A percentile compares a stretch with the other conserved stretches of the same genome.
Conservation (phyloP, 2,888 invertebrate genomes). For the Papilio protenor region DNA sequence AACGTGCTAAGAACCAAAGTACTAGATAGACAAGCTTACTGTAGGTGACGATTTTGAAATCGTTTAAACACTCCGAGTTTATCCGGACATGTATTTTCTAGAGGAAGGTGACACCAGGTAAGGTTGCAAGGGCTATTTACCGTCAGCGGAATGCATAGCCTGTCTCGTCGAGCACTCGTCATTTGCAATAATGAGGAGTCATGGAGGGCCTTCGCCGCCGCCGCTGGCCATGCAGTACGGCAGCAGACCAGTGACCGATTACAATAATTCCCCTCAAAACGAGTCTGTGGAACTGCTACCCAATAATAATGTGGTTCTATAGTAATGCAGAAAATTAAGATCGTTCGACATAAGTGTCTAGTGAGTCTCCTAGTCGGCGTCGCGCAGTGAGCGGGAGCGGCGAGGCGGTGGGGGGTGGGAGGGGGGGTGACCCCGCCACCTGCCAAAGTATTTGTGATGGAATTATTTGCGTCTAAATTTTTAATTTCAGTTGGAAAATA, state of each 20-base stretch:
- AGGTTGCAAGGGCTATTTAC: not conserved
- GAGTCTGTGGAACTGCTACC: not conserved
- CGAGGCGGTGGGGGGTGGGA: not conserved
- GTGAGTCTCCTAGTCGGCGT: not conserved
- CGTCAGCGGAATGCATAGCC: no score
- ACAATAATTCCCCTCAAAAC: not conserved
- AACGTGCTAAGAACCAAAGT: not conserved
- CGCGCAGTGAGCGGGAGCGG: not conserved
- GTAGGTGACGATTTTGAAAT: not conserved
- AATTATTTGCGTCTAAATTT: conserved; percentile 12
- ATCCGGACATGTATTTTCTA: not conserved
- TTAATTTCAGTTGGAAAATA: not conserved
- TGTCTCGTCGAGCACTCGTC: no score
- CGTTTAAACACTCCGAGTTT: not conserved
- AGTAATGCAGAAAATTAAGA: conserved; percentile 19
- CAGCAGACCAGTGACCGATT: not conserved
- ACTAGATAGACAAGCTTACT: not conserved
- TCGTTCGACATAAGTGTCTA: not conserved
- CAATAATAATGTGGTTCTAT: conserved; percentile 9
- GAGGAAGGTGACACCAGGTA: not conserved
- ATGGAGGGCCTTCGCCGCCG: not conserved
- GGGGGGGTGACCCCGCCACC: conserved; percentile 7
- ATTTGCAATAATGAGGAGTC: not conserved
- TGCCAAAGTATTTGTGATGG: conserved; percentile 34
- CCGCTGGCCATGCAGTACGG: not conserved